These are phyloP conservation scores for Platyscapa corneri DNA, from an alignment of 1,140 invertebrate species.

Conservation along the genomic window DNA sequence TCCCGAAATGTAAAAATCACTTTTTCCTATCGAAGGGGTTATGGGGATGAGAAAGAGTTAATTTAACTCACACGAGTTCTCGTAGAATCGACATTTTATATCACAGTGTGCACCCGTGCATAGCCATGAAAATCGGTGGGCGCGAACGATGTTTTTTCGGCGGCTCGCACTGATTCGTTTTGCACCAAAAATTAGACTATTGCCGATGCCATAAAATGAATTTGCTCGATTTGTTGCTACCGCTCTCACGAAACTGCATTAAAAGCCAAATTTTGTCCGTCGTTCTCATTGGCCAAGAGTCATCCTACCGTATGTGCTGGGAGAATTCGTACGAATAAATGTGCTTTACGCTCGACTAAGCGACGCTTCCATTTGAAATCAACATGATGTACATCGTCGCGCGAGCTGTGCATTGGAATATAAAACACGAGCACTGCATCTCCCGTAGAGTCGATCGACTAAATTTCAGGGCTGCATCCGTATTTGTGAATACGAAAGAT, in stretches of 20 bases:
- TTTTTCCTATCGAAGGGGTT: neutral
- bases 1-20: neutral
- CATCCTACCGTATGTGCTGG: neutral
- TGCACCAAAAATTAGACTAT: constrained; percentile 37
- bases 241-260: constrained; percentile 42
- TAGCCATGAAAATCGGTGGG: neutral
- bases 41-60: neutral
- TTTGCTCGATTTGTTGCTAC: no score
- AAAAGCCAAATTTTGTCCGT: constrained; percentile 48
- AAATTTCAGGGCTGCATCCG: neutral
- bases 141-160: constrained; percentile 2
- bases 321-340: constrained; percentile 63
- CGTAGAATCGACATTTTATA: neutral
- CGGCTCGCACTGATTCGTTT: neutral
- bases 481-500: neutral
- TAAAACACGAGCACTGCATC: constrained; percentile 55
- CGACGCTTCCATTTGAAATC: constrained; percentile 72
- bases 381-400: constrained; percentile 65
- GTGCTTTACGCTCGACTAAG: constrained; percentile 72
- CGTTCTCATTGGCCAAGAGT: constrained; percentile 46
- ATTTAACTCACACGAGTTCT: neutral
- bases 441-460: constrained; percentile 1
- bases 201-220: constrained; percentile 46
- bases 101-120: neutral
- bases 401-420: constrained; percentile 61